These are phyloP conservation scores for Thysanoteuthis rhombus DNA, from an alignment of 2,888 invertebrate species.

Conservation along the genomic window DNA sequence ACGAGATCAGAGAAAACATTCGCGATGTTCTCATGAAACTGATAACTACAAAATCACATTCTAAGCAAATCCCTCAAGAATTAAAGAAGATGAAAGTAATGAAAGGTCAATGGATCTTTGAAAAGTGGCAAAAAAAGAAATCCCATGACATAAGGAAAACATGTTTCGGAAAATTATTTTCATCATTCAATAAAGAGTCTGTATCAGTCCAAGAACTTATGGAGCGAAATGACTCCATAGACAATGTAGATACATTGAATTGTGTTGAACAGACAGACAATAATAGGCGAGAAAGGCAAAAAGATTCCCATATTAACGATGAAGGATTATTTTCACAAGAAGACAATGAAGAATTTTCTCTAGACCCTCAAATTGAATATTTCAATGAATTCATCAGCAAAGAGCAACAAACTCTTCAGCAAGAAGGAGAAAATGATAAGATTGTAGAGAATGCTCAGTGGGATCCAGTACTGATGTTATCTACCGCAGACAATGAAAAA, in stretches of 20 bases:
- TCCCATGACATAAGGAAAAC: background rate
- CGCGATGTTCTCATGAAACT: background rate
- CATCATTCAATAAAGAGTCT: background rate
- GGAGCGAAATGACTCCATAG: background rate
- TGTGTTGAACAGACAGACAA: background rate
- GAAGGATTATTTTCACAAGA: background rate
- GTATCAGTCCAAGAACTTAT: background rate
- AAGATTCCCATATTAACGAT: background rate
- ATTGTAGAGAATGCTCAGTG: background rate
- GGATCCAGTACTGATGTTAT: background rate
- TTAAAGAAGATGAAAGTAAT: background rate
- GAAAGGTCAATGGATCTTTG: background rate
- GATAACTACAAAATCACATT: background rate
- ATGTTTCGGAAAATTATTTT: background rate
- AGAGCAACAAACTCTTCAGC: background rate
- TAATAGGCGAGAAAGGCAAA: background rate
- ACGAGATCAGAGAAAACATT: background rate
- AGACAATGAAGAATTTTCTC: background rate
- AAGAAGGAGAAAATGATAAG: background rate
- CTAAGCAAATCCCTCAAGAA: background rate
- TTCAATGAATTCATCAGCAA: background rate
- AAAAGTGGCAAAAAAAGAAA: background rate
- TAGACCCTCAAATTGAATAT: background rate
- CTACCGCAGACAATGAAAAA: background rate
- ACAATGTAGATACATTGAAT: background rate